A percentile compares a stretch with the other conserved stretches of the same genome.
Conservation (phyloP, 1,140 invertebrate genomes). For the Papilio helenus region DNA sequence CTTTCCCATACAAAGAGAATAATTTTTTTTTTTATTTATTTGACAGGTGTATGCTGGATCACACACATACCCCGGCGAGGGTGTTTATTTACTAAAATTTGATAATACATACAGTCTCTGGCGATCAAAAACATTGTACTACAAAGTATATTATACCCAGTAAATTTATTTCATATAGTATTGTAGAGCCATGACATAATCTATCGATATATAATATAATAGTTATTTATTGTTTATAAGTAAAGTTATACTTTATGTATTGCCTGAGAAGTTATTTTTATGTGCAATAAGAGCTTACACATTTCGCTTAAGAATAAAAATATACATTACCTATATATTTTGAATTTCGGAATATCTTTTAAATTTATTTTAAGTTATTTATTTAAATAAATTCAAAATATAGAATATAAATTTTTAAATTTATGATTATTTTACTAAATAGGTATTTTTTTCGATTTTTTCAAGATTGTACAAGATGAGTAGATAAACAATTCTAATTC, state of each 20-base stretch:
- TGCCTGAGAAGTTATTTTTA: conserved; percentile 44
- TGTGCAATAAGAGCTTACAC: conserved; percentile 46
- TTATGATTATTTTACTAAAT: not conserved
- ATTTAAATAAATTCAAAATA: not conserved
- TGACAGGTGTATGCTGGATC: conserved; percentile 98
- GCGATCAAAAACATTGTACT: conserved; percentile 99
- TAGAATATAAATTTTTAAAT: not conserved
- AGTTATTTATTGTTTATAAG: conserved; percentile 27
- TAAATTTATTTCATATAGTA: conserved; percentile 51
- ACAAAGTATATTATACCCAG: conserved; percentile 97
- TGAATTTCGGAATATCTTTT: not conserved
- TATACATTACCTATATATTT: not conserved
- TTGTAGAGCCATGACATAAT: conserved; percentile 51
- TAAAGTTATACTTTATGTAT: conserved; percentile 40
- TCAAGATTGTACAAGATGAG: not conserved
- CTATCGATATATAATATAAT: conserved; percentile 6
- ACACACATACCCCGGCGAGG: conserved; percentile 97
- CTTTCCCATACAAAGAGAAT: not conserved
- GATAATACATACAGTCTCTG: conserved; percentile 99
- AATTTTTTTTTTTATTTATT: not conserved
- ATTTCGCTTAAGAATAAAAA: conserved; percentile 22
- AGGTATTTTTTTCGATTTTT: not conserved
- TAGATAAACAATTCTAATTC: not conserved
- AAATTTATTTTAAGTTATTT: not conserved
- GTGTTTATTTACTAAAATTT: conserved; percentile 99